Evolutionary conservation across 1,140 invertebrate genomes (phyloP).

Genomic region (Habropoda laboriosa): DNA sequence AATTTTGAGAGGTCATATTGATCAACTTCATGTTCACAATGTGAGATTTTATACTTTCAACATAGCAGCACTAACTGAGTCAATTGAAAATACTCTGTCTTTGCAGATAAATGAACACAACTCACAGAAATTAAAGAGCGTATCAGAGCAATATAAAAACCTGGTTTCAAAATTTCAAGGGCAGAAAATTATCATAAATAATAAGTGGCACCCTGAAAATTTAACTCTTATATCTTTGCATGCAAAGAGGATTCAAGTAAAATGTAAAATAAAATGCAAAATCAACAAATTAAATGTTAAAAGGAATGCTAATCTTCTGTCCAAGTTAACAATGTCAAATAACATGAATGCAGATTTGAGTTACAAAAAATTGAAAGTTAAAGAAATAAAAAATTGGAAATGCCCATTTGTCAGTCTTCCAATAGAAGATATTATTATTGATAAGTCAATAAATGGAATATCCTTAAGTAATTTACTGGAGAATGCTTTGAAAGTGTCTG

Average conservation of each 20-base stretch:
- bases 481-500: conserved; percentile 64
- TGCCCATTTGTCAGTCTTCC: conserved; percentile 67
- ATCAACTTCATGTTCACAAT: conserved; percentile 40
- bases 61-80: neutral
- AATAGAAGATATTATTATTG: conserved; percentile 60
- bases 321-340: neutral
- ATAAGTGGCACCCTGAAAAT: neutral
- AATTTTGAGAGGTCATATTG: conserved; percentile 53
- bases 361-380: conserved; percentile 51
- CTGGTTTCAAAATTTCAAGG: conserved; percentile 19
- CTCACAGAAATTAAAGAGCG: conserved; percentile 45
- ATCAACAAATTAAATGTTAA: conserved; percentile 35
- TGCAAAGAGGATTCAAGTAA: conserved; percentile 45
- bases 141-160: conserved; percentile 54
- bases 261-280: conserved; percentile 57
- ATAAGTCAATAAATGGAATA: conserved; percentile 66
- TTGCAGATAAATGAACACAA: conserved; percentile 64
- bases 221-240: neutral
- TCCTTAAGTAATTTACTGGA: conserved; percentile 57
- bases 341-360: neutral
- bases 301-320: conserved; percentile 2
- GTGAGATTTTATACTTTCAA: conserved; percentile 44
- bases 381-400: conserved; percentile 54
- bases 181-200: neutral
- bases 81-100: neutral